Base-by-base conservation (phyloP, 2,888 invertebrate genomes). In the Trichogramma evanescens region DNA sequence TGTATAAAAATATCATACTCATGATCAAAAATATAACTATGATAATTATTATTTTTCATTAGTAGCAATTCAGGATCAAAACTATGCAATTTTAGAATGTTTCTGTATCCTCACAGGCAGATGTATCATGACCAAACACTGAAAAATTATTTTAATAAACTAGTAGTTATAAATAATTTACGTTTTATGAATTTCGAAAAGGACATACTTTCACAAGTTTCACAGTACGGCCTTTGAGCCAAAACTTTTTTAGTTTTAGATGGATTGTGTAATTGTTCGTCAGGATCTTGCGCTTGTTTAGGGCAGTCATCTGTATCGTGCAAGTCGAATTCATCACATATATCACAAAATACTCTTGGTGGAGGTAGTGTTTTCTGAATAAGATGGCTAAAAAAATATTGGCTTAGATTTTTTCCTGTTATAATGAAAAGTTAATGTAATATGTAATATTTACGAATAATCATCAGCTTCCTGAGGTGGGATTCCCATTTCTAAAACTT, bases 301-400 rank as follows among this genome's bases (percentile, higher is more conserved):
- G 96, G 95, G 76, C 97, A 98, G 75, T 98, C 97, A 78, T 97
- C 97, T 0, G 97, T 98, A 78, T 98, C 96, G 77, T 98, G 98
- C 59, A 88, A 82, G 81, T 98, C 97, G 81, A 97, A 98, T 76
- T 87, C 85, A 81, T 97, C 97, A 79, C 97, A 98, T 71, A 96
- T 97, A 83, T 98, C 97, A 83, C 97, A 98, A 82, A 93, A 97
- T 73, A 91, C 80, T 39, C 97, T 87, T 49, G 93, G 93, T 49
- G 93, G 93, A 46, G 93, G 92, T 26, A 82, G 69, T 65, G 71
- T 70, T 64, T 77, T 74, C 9, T 77, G 75, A 61, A 78, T 70
- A 9, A 75, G 75, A 58, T 64, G 70, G 54, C 74, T 76, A 58
- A 53, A 13, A 57, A 50, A 48, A 58, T 39, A 6, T 38, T n/a